phyloP scores from a whole-genome alignment of 1,140 invertebrate genomes.

The Melanaphis sacchari region DNA sequence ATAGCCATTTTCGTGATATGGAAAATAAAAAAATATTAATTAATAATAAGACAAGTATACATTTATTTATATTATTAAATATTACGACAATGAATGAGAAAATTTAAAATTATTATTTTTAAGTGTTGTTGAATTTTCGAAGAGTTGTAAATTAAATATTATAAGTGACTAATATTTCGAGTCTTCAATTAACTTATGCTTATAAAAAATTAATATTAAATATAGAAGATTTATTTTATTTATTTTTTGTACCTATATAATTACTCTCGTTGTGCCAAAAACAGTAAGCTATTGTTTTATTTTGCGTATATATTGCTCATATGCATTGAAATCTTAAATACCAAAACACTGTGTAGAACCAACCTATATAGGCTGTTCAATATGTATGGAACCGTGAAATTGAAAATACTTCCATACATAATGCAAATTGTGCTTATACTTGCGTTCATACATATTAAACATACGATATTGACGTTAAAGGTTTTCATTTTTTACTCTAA shows the following conservation, averaged over 20 bases:
- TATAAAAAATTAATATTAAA: background rate
- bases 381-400: slow-evolving; percentile 49
- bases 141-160: background rate
- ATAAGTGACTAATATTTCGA: background rate
- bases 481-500: background rate
- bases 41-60: background rate
- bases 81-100: background rate
- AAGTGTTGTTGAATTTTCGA: background rate
- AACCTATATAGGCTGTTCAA: background rate
- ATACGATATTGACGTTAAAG: slow-evolving; percentile 4
- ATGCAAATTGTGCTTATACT: slow-evolving; percentile 39
- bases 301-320: background rate
- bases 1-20: background rate
- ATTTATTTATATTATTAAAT: background rate
- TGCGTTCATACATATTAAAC: slow-evolving; percentile 44
- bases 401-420: slow-evolving; percentile 50
- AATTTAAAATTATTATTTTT: background rate
- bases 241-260: background rate
- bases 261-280: background rate
- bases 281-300: slow-evolving; percentile 20
- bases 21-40: background rate
- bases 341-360: background rate
- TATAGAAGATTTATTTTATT: background rate
- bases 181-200: background rate
- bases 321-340: slow-evolving; percentile 19